A percentile compares a stretch with the other conserved stretches of the same genome.
These are phyloP conservation scores for Diarsia rubi DNA, from an alignment of 2,888 invertebrate species.

Conservation along the genomic window DNA sequence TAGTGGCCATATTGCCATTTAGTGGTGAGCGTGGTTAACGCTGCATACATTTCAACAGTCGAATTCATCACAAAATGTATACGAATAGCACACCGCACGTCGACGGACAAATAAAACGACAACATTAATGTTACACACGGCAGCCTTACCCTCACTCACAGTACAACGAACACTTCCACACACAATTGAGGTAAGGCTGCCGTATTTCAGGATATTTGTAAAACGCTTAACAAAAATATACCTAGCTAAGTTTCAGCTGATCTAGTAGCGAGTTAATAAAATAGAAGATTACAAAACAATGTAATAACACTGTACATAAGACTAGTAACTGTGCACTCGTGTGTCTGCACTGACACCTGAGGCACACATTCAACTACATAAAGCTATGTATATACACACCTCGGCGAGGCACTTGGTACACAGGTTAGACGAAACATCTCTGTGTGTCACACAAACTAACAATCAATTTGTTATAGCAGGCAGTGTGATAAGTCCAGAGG, in stretches of 20 bases:
- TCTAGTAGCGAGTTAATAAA: slow-evolving; percentile 79
- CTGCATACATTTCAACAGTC: slow-evolving; percentile 20
- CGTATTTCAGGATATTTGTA: slow-evolving; percentile 67
- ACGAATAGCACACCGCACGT: slow-evolving; percentile 35
- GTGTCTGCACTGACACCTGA: slow-evolving; percentile 49
- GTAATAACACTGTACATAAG: slow-evolving; percentile 86
- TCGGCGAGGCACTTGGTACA: slow-evolving; percentile 85
- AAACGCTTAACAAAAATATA: slow-evolving; percentile 88
- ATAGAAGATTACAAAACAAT: slow-evolving; percentile 86
- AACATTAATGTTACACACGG: slow-evolving; percentile 53
- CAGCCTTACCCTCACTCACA: slow-evolving; percentile 36
- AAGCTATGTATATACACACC: slow-evolving; percentile 86
- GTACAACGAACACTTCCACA: slow-evolving; percentile 7
- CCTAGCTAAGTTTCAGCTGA: slow-evolving; percentile 81
- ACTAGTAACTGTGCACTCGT: slow-evolving; percentile 72
- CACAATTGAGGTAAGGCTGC: slow-evolving; percentile 39
- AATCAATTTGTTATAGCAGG: neutral
- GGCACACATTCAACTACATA: slow-evolving; percentile 85
- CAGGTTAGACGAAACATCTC: slow-evolving; percentile 51
- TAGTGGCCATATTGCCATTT: slow-evolving; percentile 32
- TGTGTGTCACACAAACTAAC: slow-evolving; percentile 30
- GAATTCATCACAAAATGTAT: neutral
- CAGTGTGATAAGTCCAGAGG: neutral
- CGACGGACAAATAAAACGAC: slow-evolving; percentile 58
- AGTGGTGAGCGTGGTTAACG: slow-evolving; percentile 40